Conservation (phyloP, 2,113 vertebrate genomes). For the Lutjanus erythropterus region DNA sequence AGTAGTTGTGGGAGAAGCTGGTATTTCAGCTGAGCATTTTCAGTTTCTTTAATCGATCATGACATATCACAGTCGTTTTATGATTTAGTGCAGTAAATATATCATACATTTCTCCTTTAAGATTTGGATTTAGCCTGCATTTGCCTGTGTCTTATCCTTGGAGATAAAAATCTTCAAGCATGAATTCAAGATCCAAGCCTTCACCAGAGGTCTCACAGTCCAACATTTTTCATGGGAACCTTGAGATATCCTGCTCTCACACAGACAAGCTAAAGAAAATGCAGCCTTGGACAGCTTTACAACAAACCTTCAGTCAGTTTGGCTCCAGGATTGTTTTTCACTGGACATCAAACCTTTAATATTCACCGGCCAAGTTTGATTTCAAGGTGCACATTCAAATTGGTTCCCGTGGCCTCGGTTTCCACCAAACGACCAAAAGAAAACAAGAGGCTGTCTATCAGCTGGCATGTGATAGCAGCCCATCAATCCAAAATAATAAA, state of each 20-base stretch:
- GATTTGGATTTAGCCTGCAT: no score
- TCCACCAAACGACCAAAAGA: constrained; percentile 13
- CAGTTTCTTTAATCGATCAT: no score
- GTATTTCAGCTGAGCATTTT: no score
- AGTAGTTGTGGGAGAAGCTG: no score
- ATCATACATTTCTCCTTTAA: no score
- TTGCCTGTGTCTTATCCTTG: not conserved
- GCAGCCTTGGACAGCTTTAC: constrained; percentile 11
- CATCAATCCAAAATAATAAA: constrained; percentile 15
- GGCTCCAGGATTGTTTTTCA: constrained; percentile 54
- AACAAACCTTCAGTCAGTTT: constrained; percentile 26
- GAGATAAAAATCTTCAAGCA: not conserved
- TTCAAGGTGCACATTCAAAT: constrained; percentile 78
- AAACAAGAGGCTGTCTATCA: constrained; percentile 20
- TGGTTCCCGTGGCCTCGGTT: constrained; percentile 57
- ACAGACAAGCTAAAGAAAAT: not conserved
- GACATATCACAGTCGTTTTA: no score
- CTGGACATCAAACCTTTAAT: constrained; percentile 49
- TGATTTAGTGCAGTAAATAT: no score
- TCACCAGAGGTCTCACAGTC: no score
- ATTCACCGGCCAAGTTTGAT: constrained; percentile 84
- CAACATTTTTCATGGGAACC: not conserved
- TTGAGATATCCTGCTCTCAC: not conserved
- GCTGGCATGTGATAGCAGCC: constrained; percentile 20
- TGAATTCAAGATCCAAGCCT: not conserved